phyloP scores from a whole-genome alignment of 2,113 vertebrate species.

The Coregonus clupeaformis region DNA sequence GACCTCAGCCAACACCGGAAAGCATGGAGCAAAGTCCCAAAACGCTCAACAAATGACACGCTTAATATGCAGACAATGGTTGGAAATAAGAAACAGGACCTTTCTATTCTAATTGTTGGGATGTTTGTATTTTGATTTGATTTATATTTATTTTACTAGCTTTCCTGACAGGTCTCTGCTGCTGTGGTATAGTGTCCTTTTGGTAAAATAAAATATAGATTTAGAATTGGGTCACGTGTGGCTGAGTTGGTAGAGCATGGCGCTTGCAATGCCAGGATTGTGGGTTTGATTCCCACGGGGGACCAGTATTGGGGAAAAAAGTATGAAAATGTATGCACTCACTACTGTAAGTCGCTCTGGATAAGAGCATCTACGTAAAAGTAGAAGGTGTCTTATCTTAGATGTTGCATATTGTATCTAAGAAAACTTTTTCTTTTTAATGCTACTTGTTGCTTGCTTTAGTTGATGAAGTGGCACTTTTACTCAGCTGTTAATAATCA shows the following conservation, averaged over 20 bases:
- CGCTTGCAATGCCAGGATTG: no score
- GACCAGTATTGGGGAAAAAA: no score
- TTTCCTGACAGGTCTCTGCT: no score
- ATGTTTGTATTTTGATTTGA: slow-evolving; percentile 11
- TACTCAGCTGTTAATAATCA: not conserved
- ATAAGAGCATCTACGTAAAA: no score
- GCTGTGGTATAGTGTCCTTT: not conserved
- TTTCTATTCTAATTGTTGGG: not conserved
- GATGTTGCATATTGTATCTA: slow-evolving; percentile 6
- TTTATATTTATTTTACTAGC: not conserved
- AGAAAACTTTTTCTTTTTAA: not conserved
- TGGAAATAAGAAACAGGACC: slow-evolving; percentile 52
- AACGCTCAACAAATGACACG: slow-evolving; percentile 48
- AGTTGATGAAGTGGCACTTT: not conserved
- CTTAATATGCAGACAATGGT: slow-evolving; percentile 53
- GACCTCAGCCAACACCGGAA: slow-evolving; percentile 33
- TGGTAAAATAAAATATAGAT: slow-evolving; percentile 8
- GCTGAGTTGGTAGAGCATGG: no score
- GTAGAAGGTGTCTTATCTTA: no score
- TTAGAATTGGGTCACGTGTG: no score
- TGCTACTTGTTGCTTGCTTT: not conserved
- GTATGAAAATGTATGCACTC: no score
- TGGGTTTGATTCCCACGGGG: no score
- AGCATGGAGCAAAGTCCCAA: slow-evolving; percentile 39
- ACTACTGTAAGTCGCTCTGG: no score